A percentile compares a stretch with the other conserved stretches of the same genome.
These are phyloP conservation scores for Bombus haemorrhoidalis DNA, from an alignment of 1,140 invertebrate species.

Conservation along the genomic window DNA sequence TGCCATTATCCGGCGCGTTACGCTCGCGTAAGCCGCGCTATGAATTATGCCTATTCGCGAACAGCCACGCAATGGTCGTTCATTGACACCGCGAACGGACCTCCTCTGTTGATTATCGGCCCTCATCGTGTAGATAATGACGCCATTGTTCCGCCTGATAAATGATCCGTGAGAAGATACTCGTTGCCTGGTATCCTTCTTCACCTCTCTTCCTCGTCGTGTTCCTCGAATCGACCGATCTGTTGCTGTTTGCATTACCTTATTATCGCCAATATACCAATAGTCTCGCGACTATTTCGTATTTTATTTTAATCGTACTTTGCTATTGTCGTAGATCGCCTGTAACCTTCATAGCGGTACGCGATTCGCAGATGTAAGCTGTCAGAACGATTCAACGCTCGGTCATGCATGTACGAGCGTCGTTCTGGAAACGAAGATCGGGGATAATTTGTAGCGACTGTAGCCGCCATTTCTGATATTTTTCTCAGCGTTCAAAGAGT, in stretches of 20 bases:
- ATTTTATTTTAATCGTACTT: too few species aligned
- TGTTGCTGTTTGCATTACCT: neutral
- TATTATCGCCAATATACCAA: neutral
- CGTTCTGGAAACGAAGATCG: neutral
- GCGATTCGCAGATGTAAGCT: too few species aligned
- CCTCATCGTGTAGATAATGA: neutral
- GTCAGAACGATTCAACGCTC: neutral
- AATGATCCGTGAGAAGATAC: slow-evolving; percentile 1
- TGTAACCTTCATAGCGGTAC: too few species aligned
- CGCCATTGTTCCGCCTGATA: slow-evolving; percentile 28
- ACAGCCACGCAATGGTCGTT: neutral
- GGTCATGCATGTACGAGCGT: slow-evolving; percentile 40
- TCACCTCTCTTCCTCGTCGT: neutral
- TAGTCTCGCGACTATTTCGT: too few species aligned
- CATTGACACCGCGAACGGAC: neutral
- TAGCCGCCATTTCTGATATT: neutral
- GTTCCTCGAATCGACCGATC: neutral
- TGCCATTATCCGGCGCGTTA: slow-evolving; percentile 2
- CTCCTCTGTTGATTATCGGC: neutral
- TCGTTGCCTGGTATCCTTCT: slow-evolving; percentile 3
- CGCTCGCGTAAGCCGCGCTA: slow-evolving; percentile 16
- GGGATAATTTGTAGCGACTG: neutral
- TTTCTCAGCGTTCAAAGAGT: neutral
- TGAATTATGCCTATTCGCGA: slow-evolving; percentile 13
- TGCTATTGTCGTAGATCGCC: too few species aligned